These are phyloP conservation scores for Anthonomus grandis DNA, from an alignment of 1,140 invertebrate genomes.

Conservation along the genomic window DNA sequence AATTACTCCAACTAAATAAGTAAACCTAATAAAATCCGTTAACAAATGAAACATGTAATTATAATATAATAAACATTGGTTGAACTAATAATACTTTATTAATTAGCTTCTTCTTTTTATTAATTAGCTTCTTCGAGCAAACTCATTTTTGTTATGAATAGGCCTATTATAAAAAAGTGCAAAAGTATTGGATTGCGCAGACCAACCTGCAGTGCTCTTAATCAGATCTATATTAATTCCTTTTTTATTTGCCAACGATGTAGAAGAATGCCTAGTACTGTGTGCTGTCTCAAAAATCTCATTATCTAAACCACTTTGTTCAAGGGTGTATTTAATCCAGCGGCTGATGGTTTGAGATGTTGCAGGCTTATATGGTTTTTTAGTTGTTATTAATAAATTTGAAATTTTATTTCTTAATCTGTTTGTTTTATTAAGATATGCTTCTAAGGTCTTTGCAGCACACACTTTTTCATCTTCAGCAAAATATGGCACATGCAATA, in stretches of 20 bases:
- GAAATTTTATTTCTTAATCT: not conserved
- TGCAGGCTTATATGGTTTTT: slow-evolving; percentile 11
- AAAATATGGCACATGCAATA: not conserved
- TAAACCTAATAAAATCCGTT: not conserved
- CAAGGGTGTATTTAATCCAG: slow-evolving; percentile 35
- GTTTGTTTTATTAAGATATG: not conserved
- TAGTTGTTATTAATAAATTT: slow-evolving; percentile 1
- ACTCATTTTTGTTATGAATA: not conserved
- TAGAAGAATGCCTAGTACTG: slow-evolving; percentile 34
- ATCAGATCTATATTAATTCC: not conserved
- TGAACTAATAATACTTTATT: not conserved
- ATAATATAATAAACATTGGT: not conserved
- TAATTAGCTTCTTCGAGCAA: not conserved
- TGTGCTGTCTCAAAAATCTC: slow-evolving; percentile 30
- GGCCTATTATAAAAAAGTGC: not conserved
- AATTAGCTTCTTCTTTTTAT: not conserved
- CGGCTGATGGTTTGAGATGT: slow-evolving; percentile 33
- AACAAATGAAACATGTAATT: not conserved
- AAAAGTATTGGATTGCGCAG: not conserved
- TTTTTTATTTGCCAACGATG: slow-evolving; percentile 12
- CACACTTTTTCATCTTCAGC: not conserved
- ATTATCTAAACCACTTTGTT: slow-evolving; percentile 32
- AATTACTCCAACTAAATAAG: not conserved
- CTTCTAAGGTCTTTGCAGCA: not conserved
- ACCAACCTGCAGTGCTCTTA: not conserved